Base-by-base conservation (phyloP, 2,888 invertebrate genomes). In the Anaspis maculata region DNA sequence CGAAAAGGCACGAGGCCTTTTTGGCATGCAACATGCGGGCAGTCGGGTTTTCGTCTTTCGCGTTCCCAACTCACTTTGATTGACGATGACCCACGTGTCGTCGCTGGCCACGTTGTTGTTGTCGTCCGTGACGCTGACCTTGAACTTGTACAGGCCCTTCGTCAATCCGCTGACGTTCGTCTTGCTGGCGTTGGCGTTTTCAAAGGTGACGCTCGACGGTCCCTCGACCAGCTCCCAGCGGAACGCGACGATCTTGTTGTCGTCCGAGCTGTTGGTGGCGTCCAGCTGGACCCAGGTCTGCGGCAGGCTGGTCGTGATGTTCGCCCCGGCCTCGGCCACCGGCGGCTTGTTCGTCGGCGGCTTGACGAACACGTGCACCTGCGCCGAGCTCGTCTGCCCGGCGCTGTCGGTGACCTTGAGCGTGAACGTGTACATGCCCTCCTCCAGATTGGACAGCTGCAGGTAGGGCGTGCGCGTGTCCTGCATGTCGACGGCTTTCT, bases 401-500 rank as follows among this genome's bases (percentile, higher is more conserved):
- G 88, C 85, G 31, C 85, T 83, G 56, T 96, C 95, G 1, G 88
- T 92, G 15, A 95, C 95, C 69, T 88, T 89, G 25, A 95, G 67
- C 3, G 85, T 83, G 66, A 94, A 95, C 1, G 89, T 90, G 61
- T 95, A 96, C 69, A 92, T 85, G 25, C 95, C 95, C 57, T 89
- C 87, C 54, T 92, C 89, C 27, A 95, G 71, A 64, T 94, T 88
- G 1, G 90, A 89, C 7, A 95, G 68, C 66, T 76, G 69, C 23
- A 94, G 73, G 56, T 84, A 88, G 0, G 92, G 89, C 0, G 90
- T 91, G 52, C 89, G 76, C 0, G 92, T 92, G 49, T 92, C 88
- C 72, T 94, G 90, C 90, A 94, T 94, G 57, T 94, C 94, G 6
- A 90, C 92, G 1, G 91, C 90, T 58, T 90, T 87, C 46, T 86